Evolutionary conservation across 2,888 invertebrate genomes (phyloP).

Genomic region (Drosophila prolongata): DNA sequence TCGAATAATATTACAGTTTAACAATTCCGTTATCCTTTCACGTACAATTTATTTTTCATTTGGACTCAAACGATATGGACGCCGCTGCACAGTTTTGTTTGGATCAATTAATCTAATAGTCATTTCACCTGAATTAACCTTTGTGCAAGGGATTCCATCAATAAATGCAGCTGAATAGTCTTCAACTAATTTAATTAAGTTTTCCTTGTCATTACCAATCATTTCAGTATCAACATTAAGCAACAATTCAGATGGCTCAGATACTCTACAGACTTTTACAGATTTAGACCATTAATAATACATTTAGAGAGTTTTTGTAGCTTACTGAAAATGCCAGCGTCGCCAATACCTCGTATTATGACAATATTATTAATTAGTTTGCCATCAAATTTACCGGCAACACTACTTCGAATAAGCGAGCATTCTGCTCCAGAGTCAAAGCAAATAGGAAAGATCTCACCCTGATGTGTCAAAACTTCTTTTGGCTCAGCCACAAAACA

Average conservation of each 20-base stretch:
- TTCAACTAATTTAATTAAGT: too few relatives aligned
- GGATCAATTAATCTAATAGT: too few relatives aligned
- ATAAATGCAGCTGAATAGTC: too few relatives aligned
- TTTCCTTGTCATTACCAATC: too few relatives aligned
- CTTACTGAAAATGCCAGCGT: conserved; percentile 17
- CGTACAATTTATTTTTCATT: conserved; percentile 26
- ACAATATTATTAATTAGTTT: not conserved
- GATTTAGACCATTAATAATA: conserved; percentile 5
- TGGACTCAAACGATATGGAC: not conserved
- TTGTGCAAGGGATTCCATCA: too few relatives aligned
- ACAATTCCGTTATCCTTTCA: conserved; percentile 18
- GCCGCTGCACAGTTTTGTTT: too few relatives aligned
- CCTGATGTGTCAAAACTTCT: conserved; percentile 22
- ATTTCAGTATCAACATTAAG: conserved; percentile 2
- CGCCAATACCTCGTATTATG: conserved; percentile 1
- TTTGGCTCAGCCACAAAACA: conserved; percentile 20
- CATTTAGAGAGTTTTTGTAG: conserved; percentile 21
- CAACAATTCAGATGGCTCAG: conserved; percentile 5
- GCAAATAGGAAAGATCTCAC: conserved; percentile 22
- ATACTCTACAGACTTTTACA: too few relatives aligned
- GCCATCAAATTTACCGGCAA: not conserved
- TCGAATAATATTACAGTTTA: conserved; percentile 23
- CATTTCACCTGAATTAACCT: too few relatives aligned
- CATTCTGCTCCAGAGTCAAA: conserved; percentile 14
- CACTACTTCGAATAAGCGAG: conserved; percentile 9